Evolutionary conservation across 1,140 invertebrate species (phyloP), one percentile per base, ranked within the genome.

Genomic region (Hermatobates lingyangjiaoensis): DNA sequence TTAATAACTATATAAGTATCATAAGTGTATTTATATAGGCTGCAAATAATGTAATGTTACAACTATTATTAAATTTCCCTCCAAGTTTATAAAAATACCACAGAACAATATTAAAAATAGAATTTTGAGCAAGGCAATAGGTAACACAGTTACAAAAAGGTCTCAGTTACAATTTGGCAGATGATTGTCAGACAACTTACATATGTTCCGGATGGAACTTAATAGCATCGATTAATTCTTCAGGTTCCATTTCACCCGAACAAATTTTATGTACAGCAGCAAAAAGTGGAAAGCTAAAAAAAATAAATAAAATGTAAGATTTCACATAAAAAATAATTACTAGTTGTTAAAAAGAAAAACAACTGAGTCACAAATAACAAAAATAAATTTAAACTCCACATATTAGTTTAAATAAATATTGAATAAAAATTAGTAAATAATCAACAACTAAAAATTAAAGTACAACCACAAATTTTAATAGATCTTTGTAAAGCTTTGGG

Each of bases 141-240:
- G n/a, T n/a, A n/a, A n/a, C n/a, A n/a, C n/a, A n/a, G n/a, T n/a
- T n/a, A n/a, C n/a, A n/a, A n/a, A n/a, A n/a, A n/a, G n/a, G n/a
- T n/a, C n/a, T n/a, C n/a, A n/a, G n/a, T n/a, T n/a, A n/a, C n/a
- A n/a, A n/a, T n/a, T n/a, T n/a, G n/a, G n/a, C n/a, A n/a, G n/a
- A n/a, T n/a, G n/a, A n/a, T n/a, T n/a, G n/a, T n/a, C n/a, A n/a
- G n/a, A n/a, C n/a, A n/a, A 74, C 79, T 85, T 87, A 90, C 87
- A 87, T 89, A 74, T 95, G 89, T 70, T 91, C 90, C n/a, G 93
- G 93, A 69, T 97, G 92, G 62, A 81, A 81, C 61, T 87, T 80
- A 65, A 98, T 84, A 68, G 82, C 88, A 61, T 93, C 79, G 59
- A 98, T 88, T 65, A 98, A 76, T 59, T 87, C 77, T 51, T 70